phyloP scores from a whole-genome alignment of 2,888 invertebrate species.

The Aleiodes alternator region DNA sequence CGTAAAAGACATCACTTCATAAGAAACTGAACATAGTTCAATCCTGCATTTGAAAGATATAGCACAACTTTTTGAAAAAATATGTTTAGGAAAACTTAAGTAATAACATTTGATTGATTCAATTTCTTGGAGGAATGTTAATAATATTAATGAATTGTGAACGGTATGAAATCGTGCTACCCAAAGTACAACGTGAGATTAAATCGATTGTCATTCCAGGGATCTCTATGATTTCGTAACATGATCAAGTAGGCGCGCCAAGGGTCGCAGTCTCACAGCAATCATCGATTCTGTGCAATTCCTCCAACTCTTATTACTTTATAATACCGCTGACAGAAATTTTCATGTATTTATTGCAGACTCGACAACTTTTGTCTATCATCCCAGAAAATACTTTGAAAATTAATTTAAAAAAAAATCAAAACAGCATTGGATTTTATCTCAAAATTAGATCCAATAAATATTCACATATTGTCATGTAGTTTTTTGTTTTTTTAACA shows the following conservation, averaged over 20 bases:
- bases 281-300: not conserved
- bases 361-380: too few relatives aligned
- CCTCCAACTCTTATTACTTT: not conserved
- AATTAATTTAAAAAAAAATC: not conserved
- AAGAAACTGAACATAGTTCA: not conserved
- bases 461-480: too few relatives aligned
- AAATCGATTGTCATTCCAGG: slow-evolving; percentile 16
- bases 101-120: not conserved
- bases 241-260: slow-evolving; percentile 41
- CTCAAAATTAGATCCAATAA: too few relatives aligned
- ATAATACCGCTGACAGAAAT: not conserved
- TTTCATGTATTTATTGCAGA: not conserved
- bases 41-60: not conserved
- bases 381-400: too few relatives aligned
- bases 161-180: not conserved
- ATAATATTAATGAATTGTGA: slow-evolving; percentile 17
- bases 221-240: slow-evolving; percentile 44
- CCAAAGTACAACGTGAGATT: slow-evolving; percentile 21
- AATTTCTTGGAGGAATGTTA: slow-evolving; percentile 14
- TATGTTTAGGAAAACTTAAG: too few relatives aligned
- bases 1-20: not conserved
- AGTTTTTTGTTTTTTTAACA: too few relatives aligned
- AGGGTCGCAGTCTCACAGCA: slow-evolving; percentile 41
- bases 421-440: too few relatives aligned
- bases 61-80: too few relatives aligned